Base-by-base conservation (phyloP, 2,888 invertebrate species). In the Molorchus minor region DNA sequence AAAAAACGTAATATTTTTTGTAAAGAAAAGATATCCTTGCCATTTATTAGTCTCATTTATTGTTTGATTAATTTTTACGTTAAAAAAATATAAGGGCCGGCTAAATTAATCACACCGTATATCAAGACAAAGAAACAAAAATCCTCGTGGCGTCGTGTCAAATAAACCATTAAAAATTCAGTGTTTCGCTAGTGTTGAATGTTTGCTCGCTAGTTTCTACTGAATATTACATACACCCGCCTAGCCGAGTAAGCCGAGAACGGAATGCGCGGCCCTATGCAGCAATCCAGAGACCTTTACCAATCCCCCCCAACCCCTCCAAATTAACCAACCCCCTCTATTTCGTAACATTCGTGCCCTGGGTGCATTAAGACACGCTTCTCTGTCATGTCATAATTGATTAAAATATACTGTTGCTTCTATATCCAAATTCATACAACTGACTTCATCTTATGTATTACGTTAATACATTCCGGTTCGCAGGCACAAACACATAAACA, bases 101-200 rank as follows among this genome's bases (percentile, higher is more conserved):
- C n/a, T n/a, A n/a, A n/a, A n/a, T n/a, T n/a, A n/a, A n/a, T n/a
- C n/a, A n/a, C n/a, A n/a, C n/a, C n/a, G n/a, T n/a, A n/a, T n/a
- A n/a, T n/a, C n/a, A n/a, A n/a, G n/a, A n/a, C n/a, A n/a, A n/a
- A n/a, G n/a, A n/a, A n/a, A n/a, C n/a, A n/a, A n/a, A n/a, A n/a
- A n/a, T n/a, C n/a, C n/a, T n/a, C n/a, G n/a, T n/a, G n/a, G n/a
- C n/a, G n/a, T n/a, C 68, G 67, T 72, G 71, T 71, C 71, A 73
- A 71, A 72, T 68, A 70, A 68, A 68, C 68, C 69, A 71, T 74
- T 69, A 73, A 75, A 75, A 74, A 71, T 71, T 70, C 57, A 70
- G 62, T 65, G 64, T 71, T 69, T 72, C 68, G 65, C 66, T 68
- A 65, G 64, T 65, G 67, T 61, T 62, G 67, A 71, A 65, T 68